Evolutionary conservation across 1,140 invertebrate species (phyloP).

Genomic region (Aphelinus atriplicis): DNA sequence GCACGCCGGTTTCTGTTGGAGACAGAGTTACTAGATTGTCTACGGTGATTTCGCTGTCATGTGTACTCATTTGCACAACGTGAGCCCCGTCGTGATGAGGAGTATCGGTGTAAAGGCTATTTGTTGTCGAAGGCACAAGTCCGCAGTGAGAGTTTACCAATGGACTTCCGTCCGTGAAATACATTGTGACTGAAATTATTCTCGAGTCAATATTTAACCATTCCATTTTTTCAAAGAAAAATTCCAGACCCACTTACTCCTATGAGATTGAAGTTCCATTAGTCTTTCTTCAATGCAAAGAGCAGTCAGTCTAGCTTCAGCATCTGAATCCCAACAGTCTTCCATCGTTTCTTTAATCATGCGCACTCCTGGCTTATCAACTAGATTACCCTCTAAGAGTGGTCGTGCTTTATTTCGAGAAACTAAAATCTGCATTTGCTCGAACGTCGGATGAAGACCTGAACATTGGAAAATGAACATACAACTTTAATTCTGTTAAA

Average conservation of each 20-base stretch:
- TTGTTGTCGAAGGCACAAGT: constrained; percentile 58
- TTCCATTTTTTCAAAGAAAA: background rate
- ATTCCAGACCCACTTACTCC: constrained; percentile 54
- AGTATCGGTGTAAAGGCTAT: constrained; percentile 55
- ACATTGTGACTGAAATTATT: constrained; percentile 57
- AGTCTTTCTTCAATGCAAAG: constrained; percentile 90
- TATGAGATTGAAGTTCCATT: constrained; percentile 74
- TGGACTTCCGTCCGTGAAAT: constrained; percentile 67
- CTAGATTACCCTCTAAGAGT: constrained; percentile 71
- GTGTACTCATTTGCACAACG: constrained; percentile 47
- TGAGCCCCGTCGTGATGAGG: constrained; percentile 53
- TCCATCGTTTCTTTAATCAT: constrained; percentile 88
- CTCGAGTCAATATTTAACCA: background rate
- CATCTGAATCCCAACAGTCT: constrained; percentile 95
- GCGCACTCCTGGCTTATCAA: constrained; percentile 71
- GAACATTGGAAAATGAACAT: constrained; percentile 31
- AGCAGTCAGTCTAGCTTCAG: constrained; percentile 89
- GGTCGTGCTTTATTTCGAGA: constrained; percentile 88
- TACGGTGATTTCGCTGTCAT: constrained; percentile 47
- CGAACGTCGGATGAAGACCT: constrained; percentile 78
- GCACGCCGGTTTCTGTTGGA: constrained; percentile 59
- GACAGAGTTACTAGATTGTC: constrained; percentile 63
- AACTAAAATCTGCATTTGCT: constrained; percentile 83
- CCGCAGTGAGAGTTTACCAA: constrained; percentile 65
- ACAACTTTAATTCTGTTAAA: constrained; percentile 20